phyloP scores from a whole-genome alignment of 30 jellyfish, hydroid and myxozoan genomes.

The Chrysaora quinquecirrha region DNA sequence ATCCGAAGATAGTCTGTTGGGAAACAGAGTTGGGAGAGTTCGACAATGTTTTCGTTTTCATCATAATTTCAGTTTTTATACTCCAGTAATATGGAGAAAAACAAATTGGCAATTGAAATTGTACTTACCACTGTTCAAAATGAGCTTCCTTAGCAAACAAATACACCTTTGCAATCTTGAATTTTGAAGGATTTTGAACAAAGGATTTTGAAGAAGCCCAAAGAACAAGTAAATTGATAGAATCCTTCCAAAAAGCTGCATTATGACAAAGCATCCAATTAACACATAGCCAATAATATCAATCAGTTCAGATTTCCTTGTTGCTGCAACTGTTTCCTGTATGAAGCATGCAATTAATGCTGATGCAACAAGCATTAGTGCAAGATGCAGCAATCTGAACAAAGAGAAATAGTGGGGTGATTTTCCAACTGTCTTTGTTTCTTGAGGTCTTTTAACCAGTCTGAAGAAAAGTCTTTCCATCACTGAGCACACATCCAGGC shows the following conservation, averaged over 20 bases:
- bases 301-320: conserved; percentile 20
- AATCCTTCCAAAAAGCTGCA: conserved; percentile 11
- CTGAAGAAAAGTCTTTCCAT: not conserved
- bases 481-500: conserved; percentile 39
- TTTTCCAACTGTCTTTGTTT: not conserved
- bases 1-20: no score
- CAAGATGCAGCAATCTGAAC: conserved; percentile 10
- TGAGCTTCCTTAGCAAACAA: conserved; percentile 19
- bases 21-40: no score
- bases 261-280: conserved; percentile 18
- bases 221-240: conserved; percentile 47
- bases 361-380: conserved; percentile 26
- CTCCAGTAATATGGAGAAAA: not conserved
- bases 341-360: conserved; percentile 33
- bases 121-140: conserved; percentile 42
- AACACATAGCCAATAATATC: conserved; percentile 37
- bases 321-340: conserved; percentile 2
- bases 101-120: no score
- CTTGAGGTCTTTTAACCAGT: not conserved
- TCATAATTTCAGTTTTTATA: no score
- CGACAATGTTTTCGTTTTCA: no score
- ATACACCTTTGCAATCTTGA: conserved; percentile 17
- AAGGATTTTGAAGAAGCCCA: conserved; percentile 72
- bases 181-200: conserved; percentile 3
- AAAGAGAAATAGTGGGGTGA: conserved; percentile 22